Percentiles rank a stretch among this genome's conserved stretches.
These are phyloP conservation scores for Aptenodytes patagonicus DNA, from an alignment of 2,113 vertebrate genomes.

Conservation along the genomic window DNA sequence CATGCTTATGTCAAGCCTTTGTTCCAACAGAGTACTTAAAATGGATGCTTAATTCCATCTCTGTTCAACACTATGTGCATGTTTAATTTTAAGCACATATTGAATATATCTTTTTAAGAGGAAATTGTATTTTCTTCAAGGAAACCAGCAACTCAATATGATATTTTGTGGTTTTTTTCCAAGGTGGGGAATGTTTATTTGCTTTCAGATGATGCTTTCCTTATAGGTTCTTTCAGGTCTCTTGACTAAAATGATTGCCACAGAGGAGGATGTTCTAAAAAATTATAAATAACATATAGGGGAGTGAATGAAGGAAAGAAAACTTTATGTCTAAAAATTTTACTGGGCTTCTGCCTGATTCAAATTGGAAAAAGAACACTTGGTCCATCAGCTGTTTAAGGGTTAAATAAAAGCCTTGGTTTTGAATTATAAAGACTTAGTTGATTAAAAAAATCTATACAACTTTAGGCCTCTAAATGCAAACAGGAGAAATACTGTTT, in stretches of 20 bases:
- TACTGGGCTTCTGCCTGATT: not conserved
- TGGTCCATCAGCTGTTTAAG: not conserved
- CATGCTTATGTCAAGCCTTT: not conserved
- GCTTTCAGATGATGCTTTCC: not conserved
- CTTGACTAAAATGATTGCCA: not conserved
- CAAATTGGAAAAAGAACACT: not conserved
- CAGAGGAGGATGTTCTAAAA: not conserved
- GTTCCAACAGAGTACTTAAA: not conserved
- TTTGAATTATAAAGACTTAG: conserved; percentile 56
- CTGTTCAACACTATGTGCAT: not conserved
- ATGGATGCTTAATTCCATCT: not conserved
- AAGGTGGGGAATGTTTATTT: too few relatives aligned
- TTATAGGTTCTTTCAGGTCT: not conserved
- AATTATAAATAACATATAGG: not conserved
- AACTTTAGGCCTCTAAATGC: conserved; percentile 50
- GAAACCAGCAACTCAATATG: not conserved
- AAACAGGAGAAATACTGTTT: conserved; percentile 51
- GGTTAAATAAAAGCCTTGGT: conserved; percentile 51
- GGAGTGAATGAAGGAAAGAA: not conserved
- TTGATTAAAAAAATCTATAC: conserved; percentile 69
- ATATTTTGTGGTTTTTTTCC: not conserved
- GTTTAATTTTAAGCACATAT: not conserved
- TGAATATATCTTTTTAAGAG: not conserved
- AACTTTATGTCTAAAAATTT: not conserved
- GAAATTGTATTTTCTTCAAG: not conserved